phyloP scores from a whole-genome alignment of 2,113 vertebrate genomes.

The Dicrurus megarhynchus region DNA sequence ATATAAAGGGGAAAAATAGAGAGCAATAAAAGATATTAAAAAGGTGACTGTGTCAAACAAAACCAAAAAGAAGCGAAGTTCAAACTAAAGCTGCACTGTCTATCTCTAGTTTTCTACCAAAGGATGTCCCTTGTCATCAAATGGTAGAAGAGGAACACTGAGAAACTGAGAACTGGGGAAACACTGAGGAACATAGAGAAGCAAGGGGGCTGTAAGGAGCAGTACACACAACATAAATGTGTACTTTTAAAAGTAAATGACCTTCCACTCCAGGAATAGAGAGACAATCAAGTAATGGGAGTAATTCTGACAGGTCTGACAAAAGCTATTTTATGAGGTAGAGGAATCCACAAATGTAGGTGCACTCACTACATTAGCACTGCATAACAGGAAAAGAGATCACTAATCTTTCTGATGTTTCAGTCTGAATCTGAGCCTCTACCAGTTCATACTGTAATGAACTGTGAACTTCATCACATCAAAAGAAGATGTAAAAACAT shows the following conservation, averaged over 20 bases:
- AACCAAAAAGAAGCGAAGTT: not conserved
- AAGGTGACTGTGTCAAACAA: not conserved
- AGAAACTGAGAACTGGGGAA: not conserved
- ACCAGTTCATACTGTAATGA: not conserved
- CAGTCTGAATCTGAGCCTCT: not conserved
- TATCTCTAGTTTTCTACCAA: not conserved
- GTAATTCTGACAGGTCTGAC: not conserved
- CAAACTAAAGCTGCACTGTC: not conserved
- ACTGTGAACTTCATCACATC: not conserved
- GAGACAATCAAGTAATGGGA: not conserved
- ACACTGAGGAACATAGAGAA: not conserved
- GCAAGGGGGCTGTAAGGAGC: not conserved
- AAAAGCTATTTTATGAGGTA: not conserved
- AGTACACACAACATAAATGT: not conserved
- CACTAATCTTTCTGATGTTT: not conserved
- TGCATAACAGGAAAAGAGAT: not conserved
- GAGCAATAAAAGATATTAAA: not conserved
- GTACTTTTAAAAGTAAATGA: not conserved
- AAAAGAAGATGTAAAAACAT: not conserved
- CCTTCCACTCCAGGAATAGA: not conserved
- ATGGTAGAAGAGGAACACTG: not conserved
- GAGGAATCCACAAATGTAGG: not conserved
- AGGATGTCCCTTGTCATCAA: not conserved
- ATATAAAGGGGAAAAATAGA: not conserved
- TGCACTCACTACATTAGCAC: not conserved